Evolutionary conservation across 2,888 invertebrate species (phyloP), one percentile per base, ranked within the genome.

Genomic region (Leistus spinibarbis): DNA sequence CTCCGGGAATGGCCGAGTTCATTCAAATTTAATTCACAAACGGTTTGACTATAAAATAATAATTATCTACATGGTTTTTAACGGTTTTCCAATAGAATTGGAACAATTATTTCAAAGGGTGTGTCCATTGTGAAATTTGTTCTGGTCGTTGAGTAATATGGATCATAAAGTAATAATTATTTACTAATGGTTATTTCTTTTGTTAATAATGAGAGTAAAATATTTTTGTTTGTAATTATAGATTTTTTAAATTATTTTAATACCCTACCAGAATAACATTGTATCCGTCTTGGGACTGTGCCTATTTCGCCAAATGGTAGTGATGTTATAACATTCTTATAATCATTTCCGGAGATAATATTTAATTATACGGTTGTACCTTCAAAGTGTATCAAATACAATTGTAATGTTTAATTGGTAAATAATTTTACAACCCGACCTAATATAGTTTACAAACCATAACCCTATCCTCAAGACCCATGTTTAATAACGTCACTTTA

Each of bases 21-120:
- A 77, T 77, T 78, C 77, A 76, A 79, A 79, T 79, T 79, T 78
- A 78, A 79, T 79, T 76, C 68, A 40, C 68, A 27, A 63, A 67
- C 57, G 60, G 66, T 73, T 20, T 22, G 22, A 60, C 65, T 67
- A 67, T 73, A 67, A 73, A 73, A 73, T 73, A 67, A 73, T 73
- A 60, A 73, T 73, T 73, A 40, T 40, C 10, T 40, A 10, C n/a
- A n/a, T n/a, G n/a, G n/a, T 73, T 66, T 65, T 62, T 73, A 67
- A 72, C 72, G 19, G 60, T 20, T 60, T 19, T 40, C 40, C 40
- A 40, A 40, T 40, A 40, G 40, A 40, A 40, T 40, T 40, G 40
- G 40, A 40, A 40, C 40, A 40, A 40, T 40, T 40, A 40, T 40
- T 40, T 40, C 40, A 40, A n/a, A 5, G 40, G 40, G 40, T 40